Conservation (phyloP, 2,113 vertebrate genomes). For the Smithornis capensis region DNA sequence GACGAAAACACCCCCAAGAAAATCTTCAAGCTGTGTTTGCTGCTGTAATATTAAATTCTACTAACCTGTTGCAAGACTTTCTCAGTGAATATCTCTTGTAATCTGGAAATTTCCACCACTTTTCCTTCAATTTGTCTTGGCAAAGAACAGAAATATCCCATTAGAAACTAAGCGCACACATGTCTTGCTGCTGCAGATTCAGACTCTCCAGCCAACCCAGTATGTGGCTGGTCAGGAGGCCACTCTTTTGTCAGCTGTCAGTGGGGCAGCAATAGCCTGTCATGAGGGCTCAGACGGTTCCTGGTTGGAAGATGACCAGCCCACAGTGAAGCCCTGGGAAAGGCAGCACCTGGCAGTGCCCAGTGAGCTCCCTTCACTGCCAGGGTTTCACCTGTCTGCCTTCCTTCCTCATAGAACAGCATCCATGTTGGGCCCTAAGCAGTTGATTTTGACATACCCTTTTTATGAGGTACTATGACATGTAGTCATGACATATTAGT, state of each 20-base stretch:
- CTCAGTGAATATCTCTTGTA: slow-evolving; percentile 97
- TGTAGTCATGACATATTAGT: too few relatives aligned
- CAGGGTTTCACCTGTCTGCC: neutral
- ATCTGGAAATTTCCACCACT: slow-evolving; percentile 95
- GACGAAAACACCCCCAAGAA: neutral
- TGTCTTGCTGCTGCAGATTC: neutral
- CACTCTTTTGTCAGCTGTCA: fast-evolving
- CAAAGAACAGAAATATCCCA: neutral
- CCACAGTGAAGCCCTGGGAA: neutral
- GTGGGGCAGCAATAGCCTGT: fast-evolving
- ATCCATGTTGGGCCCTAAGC: neutral
- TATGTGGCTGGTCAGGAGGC: neutral
- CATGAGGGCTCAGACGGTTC: too few relatives aligned
- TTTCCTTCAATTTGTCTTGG: slow-evolving; percentile 96
- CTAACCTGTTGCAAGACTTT: slow-evolving; percentile 94
- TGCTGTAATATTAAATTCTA: neutral
- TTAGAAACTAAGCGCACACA: neutral
- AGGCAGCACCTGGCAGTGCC: fast-evolving
- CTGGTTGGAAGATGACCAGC: fast-evolving
- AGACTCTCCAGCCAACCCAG: neutral
- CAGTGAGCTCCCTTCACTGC: neutral
- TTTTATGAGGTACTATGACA: fast-evolving
- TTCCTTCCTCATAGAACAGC: neutral
- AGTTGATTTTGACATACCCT: neutral
- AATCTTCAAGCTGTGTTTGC: neutral